Evolutionary conservation across 2,888 invertebrate genomes (phyloP), one percentile per base, ranked within the genome.

Genomic region (Ganaspis brasiliensis): DNA sequence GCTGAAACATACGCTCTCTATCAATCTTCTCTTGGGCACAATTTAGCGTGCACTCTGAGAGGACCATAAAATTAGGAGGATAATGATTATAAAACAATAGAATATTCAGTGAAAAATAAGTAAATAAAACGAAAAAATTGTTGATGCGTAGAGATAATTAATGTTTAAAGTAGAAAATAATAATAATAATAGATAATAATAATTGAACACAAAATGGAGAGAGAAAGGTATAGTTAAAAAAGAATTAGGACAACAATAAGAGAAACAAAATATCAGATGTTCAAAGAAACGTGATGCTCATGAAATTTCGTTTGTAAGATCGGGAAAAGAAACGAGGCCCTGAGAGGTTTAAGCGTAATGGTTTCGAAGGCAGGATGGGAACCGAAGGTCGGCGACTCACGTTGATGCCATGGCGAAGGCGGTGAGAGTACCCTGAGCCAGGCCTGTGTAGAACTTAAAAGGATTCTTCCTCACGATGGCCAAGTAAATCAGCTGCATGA

Each of bases 371-470:
- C 85, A 86, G 88, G 87, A 86, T 84, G 79, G 86, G 86, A 84
- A 86, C 85, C 84, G 87, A 89, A 89, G 89, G 84, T 89, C 88
- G 87, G 88, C 87, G 87, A 93, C 96, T 95, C 93, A 97, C 97
- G 97, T 97, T 87, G 97, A 97, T 85, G 97, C 97, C 84, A 97
- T 97, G 84, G 97, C 97, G 90, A 97, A 96, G 59, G 97, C 97
- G 72, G 97, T 97, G 79, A 97, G 93, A 92, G 96, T 95, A 72
- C 97, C 96, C 88, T 97, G 96, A 70, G 96, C 94, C 81, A 97
- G 93, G 76, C 96, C 95, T 92, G 95, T 94, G 92, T 97, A 97
- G 93, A 96, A 97, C 90, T 95, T 95, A 93, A 95, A 97, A 6
- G 98, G 97, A 91, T 98, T 98, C 92, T 95, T 95, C 86, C 95